A percentile compares a stretch with the other conserved stretches of the same genome.
These are phyloP conservation scores for Spatulosminthurus flaviceps DNA, from an alignment of 2,888 invertebrate species.

Conservation along the genomic window DNA sequence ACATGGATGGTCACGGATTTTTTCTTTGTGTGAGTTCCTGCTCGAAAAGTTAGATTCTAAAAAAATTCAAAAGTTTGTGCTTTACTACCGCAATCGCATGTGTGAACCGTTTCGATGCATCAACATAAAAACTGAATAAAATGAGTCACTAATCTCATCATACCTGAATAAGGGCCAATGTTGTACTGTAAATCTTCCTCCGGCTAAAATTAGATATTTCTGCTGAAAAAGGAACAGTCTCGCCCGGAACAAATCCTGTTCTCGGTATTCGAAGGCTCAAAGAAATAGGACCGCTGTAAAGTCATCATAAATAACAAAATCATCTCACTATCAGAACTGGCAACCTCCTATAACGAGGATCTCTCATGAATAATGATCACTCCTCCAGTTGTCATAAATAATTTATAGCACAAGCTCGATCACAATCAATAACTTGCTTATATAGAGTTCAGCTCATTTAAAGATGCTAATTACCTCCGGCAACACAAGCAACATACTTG, in stretches of 20 bases:
- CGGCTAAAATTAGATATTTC: conserved; percentile 46
- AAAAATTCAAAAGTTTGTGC: not conserved
- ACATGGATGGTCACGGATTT: conserved; percentile 36
- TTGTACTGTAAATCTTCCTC: conserved; percentile 26
- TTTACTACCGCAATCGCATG: too few species aligned
- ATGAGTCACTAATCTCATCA: not conserved
- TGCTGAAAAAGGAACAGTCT: conserved; percentile 40
- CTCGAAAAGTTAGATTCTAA: conserved; percentile 36
- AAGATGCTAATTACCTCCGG: conserved; percentile 23
- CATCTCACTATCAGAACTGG: not conserved
- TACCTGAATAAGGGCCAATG: conserved; percentile 43
- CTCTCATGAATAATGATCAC: too few species aligned
- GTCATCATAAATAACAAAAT: not conserved
- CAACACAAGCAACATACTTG: conserved; percentile 81
- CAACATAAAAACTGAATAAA: too few species aligned
- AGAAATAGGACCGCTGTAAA: conserved; percentile 45
- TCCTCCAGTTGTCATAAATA: not conserved
- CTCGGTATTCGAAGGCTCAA: conserved; percentile 40
- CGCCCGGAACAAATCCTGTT: conserved; percentile 49
- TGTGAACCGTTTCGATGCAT: too few species aligned
- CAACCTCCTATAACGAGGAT: too few species aligned
- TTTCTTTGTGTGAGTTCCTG: conserved; percentile 35
- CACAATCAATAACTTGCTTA: too few species aligned
- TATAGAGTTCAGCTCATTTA: not conserved
- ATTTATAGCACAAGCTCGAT: not conserved